These are phyloP conservation scores for Saccostrea echinata DNA, from an alignment of 1,140 invertebrate species.

Conservation along the genomic window DNA sequence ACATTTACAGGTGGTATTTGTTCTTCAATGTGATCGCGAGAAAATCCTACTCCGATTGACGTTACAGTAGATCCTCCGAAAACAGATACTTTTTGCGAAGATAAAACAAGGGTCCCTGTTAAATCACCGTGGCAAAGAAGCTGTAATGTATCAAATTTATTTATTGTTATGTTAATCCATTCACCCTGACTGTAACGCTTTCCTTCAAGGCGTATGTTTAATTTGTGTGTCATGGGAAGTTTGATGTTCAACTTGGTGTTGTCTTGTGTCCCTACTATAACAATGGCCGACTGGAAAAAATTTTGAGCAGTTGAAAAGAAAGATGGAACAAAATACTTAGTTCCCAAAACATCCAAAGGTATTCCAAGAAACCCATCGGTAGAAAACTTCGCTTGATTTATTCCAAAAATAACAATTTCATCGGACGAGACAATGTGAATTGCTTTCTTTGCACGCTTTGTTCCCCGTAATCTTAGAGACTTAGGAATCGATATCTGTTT, in stretches of 20 bases:
- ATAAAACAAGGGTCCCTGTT: slow-evolving; percentile 65
- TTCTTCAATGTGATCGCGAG: slow-evolving; percentile 70
- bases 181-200: slow-evolving; percentile 55
- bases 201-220: slow-evolving; percentile 51
- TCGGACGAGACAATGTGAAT: slow-evolving; percentile 57
- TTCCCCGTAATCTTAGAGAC: slow-evolving; percentile 42
- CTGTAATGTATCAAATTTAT: slow-evolving; percentile 64
- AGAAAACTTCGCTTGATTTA: slow-evolving; percentile 62
- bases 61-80: slow-evolving; percentile 66
- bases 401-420: slow-evolving; percentile 63
- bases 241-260: slow-evolving; percentile 47
- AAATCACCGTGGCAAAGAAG: slow-evolving; percentile 59
- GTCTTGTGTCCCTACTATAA: slow-evolving; percentile 58
- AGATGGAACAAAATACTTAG: slow-evolving; percentile 68
- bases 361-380: slow-evolving; percentile 70
- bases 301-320: slow-evolving; percentile 52
- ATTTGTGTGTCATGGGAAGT: neutral
- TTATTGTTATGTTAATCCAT: slow-evolving; percentile 52
- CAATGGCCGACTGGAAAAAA: slow-evolving; percentile 42
- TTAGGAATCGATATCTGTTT: slow-evolving; percentile 48
- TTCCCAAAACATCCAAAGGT: slow-evolving; percentile 67
- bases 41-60: slow-evolving; percentile 44
- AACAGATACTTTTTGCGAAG: slow-evolving; percentile 61
- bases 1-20: slow-evolving; percentile 64
- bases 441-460: slow-evolving; percentile 41